Base-by-base conservation (phyloP, 2,113 vertebrate species). In the Cyprinodon brontotheroides region DNA sequence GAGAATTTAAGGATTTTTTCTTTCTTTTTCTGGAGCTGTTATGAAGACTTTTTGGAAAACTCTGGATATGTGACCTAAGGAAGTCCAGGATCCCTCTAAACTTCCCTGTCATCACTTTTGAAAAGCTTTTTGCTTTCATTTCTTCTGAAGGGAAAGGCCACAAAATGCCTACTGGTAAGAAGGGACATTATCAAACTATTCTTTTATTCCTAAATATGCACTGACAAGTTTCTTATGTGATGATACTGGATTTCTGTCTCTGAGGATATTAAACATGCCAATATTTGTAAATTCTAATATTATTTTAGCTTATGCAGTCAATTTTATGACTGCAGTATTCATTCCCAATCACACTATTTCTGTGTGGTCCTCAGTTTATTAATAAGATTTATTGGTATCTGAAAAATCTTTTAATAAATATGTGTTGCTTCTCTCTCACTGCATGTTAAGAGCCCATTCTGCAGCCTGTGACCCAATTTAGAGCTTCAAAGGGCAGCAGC, bases 391-490 rank as follows among this genome's bases (percentile, higher is more conserved):
- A 12, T 29, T 2, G 29, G 22, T 50, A 48, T 1, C 43, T 70
- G 13, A 29, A 73, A 17, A 61, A 38, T 75, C 63, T 66, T 6
- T 45, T 53, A 61, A 61, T 37, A 61, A 36, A 48, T 80, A 78
- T 76, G 61, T 83, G 81, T 75, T 77, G 3, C 61, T 48, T 67
- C 80, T 71, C 67, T 80, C 73, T 77, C 20, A 72, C 72, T 80
- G 83, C 75, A 70, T 82, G 22, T 83, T 73, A 84, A 68, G 86
- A 88, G 92, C 90, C 89, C 88, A 86, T 91, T 91, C 89, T 86
- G 85, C 83, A 71, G 87, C 85, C 89, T 85, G 87, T 92, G 91
- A 93, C 92, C 92, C 90, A 93, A 94, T 93, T 94, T 93, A 93
- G 90, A 92, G 90, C 83, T 84, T 91, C 74, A 29, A 64, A 89